Base-by-base conservation (phyloP, 2,797 vertebrate genomes). In the Fringilla coelebs region DNA sequence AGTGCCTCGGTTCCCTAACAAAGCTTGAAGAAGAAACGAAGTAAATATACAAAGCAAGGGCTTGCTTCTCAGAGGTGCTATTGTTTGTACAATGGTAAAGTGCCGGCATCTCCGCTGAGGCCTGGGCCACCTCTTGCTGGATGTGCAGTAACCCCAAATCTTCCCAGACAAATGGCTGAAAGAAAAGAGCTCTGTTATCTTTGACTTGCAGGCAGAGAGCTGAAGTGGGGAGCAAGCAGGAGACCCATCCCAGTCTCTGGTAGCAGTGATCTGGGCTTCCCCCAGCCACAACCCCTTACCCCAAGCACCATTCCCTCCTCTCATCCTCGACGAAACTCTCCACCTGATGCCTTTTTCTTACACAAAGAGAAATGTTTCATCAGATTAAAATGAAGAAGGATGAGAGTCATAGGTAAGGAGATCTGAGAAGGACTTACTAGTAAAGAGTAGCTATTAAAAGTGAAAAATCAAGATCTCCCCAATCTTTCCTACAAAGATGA, bases 71-170 rank as follows among this genome's bases (percentile, higher is more conserved):
- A 84, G 89, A 96, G 93, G 85, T 94, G 91, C 94, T 97, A 91
- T 95, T 96, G 94, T 96, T 94, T 97, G 94, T 95, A 96, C 94
- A 95, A 94, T 91, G 93, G 88, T 92, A 55, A 75, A 93, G 90
- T 0, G 19, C 63, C 12, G 0, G 73, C 89, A 60, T 88, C 89
- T 89, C 95, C 0, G 20, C 92, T 93, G 94, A 94, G 85, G 89
- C 76, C 62, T 61, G 55, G 87, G 87, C 94, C 60, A 91, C 93
- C 92, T 94, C 90, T 95, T 88, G 87, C 87, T 96, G 91, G 73
- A 96, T 96, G 70, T 63, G n/a, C 26, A 75, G 49, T 94, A 96
- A 95, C 85, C 93, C 90, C 82, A 95, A 81, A 92, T 95, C 89
- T 93, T 92, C 62, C 76, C 88, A 95, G 94, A 95, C 79, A 96